Evolutionary conservation across 2,113 vertebrate species (phyloP).

Genomic region (Brevimyrus niger): DNA sequence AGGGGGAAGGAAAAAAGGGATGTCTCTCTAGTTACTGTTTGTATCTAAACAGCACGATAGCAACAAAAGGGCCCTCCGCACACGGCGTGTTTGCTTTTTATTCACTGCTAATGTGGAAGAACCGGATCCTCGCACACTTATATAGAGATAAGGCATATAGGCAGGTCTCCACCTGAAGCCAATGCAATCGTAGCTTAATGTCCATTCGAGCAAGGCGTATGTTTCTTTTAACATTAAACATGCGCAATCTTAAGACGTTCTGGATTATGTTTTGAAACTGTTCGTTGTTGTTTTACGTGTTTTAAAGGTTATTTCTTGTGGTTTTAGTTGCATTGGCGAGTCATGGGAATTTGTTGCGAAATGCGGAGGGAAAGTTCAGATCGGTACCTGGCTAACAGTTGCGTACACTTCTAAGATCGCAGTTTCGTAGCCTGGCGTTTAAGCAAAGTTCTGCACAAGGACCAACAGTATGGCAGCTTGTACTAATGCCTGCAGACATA

Average conservation of each 20-base stretch:
- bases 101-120: slow-evolving; percentile 21
- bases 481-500: background rate
- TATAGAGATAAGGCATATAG: slow-evolving; percentile 9
- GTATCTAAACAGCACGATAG: slow-evolving; percentile 50
- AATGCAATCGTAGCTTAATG: background rate
- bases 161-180: slow-evolving; percentile 7
- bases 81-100: slow-evolving; percentile 20
- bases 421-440: background rate
- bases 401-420: background rate
- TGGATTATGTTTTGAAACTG: background rate
- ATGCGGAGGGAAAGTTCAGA: background rate
- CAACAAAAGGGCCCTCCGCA: slow-evolving; percentile 42
- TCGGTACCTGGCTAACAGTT: background rate
- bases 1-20: background rate
- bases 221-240: background rate
- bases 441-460: background rate
- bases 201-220: background rate
- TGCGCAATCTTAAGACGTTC: background rate
- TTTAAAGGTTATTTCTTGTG: background rate
- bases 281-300: background rate
- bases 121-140: slow-evolving; percentile 16
- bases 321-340: background rate
- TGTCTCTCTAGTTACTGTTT: slow-evolving; percentile 51
- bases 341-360: background rate
- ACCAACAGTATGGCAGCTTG: background rate